Percentiles rank a stretch among this genome's conserved stretches.
phyloP scores from a whole-genome alignment of 1,140 invertebrate species.

The Ips typographus region DNA sequence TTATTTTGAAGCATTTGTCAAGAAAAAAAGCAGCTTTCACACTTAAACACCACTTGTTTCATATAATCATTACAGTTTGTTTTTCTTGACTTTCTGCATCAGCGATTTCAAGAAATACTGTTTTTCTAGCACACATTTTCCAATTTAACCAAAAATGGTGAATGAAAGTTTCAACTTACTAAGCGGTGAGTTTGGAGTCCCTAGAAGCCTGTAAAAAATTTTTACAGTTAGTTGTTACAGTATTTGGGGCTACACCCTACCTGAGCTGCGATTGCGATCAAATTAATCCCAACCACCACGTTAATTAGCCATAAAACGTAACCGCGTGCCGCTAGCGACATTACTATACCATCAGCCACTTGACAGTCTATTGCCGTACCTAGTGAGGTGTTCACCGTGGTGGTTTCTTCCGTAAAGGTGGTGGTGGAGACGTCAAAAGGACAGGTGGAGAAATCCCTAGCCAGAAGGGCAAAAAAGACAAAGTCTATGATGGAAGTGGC shows the following conservation, averaged over 20 bases:
- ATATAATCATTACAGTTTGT: too few species aligned
- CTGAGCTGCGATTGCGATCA: constrained; percentile 12
- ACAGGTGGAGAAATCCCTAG: constrained; percentile 33
- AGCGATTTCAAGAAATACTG: too few species aligned
- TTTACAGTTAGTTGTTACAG: too few species aligned
- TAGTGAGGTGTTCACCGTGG: background rate
- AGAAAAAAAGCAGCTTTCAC: too few species aligned
- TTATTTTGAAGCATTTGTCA: too few species aligned
- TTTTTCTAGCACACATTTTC: background rate
- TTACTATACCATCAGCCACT: constrained; percentile 31
- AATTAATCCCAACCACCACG: constrained; percentile 21
- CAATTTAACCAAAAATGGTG: background rate
- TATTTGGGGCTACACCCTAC: background rate
- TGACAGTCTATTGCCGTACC: constrained; percentile 22
- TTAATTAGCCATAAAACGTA: constrained; percentile 37
- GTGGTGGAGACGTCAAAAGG: constrained; percentile 1
- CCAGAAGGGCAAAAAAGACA: constrained; percentile 25
- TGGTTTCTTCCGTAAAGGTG: background rate
- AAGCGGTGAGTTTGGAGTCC: background rate
- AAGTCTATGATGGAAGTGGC: constrained; percentile 32
- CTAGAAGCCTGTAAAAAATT: background rate
- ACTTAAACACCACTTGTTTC: too few species aligned
- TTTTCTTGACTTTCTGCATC: too few species aligned
- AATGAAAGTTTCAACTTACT: background rate
- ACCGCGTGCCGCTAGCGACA: constrained; percentile 37